phyloP scores from a whole-genome alignment of 2,113 vertebrate genomes.

The Ammodytes dubius region DNA sequence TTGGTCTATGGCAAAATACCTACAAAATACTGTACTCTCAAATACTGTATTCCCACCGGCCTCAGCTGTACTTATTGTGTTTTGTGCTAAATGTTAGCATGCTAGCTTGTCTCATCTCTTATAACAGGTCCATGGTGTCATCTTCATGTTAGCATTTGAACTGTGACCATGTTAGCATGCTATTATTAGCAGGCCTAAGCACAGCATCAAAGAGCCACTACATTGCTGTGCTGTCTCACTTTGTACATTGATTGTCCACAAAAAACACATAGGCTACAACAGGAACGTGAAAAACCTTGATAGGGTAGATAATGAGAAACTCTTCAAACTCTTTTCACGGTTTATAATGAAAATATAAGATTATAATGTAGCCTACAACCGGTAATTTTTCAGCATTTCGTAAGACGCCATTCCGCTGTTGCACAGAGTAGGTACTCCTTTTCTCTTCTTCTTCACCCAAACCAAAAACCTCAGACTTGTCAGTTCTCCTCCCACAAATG shows the following conservation, averaged over 20 bases:
- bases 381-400: background rate
- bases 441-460: background rate
- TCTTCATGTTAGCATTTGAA: too few relatives aligned
- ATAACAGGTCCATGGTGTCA: too few relatives aligned
- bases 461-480: conserved; percentile 21
- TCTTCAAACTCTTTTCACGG: background rate
- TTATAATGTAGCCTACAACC: background rate
- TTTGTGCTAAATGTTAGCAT: background rate
- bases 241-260: background rate
- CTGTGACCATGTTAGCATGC: too few relatives aligned
- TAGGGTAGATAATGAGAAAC: background rate
- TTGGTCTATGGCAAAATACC: background rate
- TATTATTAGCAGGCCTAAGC: too few relatives aligned
- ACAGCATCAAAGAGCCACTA: background rate
- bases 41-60: too few relatives aligned
- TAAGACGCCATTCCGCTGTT: background rate
- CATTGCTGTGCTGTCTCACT: background rate
- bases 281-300: background rate
- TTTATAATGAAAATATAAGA: background rate
- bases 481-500: conserved; percentile 22
- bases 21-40: background rate
- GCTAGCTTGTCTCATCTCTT: background rate
- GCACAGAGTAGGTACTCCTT: background rate
- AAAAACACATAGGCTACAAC: background rate
- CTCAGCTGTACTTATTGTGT: background rate